Conservation (phyloP, 2,888 invertebrate genomes). For the Lasioglossum pauxillum region DNA sequence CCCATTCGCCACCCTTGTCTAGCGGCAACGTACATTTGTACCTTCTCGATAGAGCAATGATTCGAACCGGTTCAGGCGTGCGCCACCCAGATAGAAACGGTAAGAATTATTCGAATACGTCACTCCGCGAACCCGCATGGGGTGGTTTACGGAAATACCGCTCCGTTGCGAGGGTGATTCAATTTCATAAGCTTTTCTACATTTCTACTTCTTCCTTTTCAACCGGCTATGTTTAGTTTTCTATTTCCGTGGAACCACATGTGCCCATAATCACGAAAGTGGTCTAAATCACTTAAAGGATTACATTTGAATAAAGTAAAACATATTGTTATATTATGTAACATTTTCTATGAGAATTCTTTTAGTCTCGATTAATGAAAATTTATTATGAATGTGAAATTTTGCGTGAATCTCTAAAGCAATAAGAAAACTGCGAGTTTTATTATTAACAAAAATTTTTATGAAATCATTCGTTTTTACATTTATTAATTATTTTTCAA, state of each 20-base stretch:
- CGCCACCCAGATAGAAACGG: neutral
- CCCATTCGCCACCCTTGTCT: slow-evolving; percentile 9
- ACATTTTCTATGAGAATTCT: too few species aligned
- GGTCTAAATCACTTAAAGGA: too few species aligned
- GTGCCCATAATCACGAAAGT: too few species aligned
- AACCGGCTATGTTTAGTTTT: neutral
- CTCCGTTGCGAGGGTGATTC: neutral
- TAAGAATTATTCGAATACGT: neutral
- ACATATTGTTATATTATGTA: too few species aligned
- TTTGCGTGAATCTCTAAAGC: too few species aligned
- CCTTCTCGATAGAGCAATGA: neutral
- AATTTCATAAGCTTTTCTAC: neutral
- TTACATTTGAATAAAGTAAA: too few species aligned
- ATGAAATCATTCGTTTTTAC: too few species aligned
- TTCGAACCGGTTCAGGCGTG: neutral
- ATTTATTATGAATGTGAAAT: too few species aligned
- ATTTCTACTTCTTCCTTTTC: neutral
- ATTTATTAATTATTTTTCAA: too few species aligned
- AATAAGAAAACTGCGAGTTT: too few species aligned
- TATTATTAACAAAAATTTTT: too few species aligned
- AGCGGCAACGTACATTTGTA: slow-evolving; percentile 3
- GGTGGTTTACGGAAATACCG: neutral
- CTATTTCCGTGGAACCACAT: neutral
- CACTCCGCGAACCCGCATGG: neutral
- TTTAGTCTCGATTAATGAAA: too few species aligned